Percentiles rank a stretch among this genome's conserved stretches.
Evolutionary conservation across 2,797 vertebrate genomes (phyloP).

Genomic region (Odontamblyopus rebecca): DNA sequence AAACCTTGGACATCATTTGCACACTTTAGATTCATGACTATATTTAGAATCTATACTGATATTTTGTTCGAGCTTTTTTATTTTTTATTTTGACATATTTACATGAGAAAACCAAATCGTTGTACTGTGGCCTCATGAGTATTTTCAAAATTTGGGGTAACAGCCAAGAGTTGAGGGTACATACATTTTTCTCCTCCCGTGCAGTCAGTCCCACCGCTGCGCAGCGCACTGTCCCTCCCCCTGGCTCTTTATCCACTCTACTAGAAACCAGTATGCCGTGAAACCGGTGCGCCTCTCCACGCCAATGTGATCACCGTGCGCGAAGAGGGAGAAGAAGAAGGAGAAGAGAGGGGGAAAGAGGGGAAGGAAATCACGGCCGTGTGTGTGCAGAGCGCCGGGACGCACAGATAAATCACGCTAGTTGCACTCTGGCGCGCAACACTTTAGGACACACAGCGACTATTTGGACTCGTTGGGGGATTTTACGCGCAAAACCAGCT

Average conservation of each 20-base stretch:
- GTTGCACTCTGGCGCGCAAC: constrained; percentile 25
- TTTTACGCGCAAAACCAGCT: not conserved
- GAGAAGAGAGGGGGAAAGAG: not conserved
- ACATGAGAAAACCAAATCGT: not conserved
- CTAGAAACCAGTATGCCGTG: constrained; percentile 77
- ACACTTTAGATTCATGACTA: not conserved
- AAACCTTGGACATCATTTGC: not conserved
- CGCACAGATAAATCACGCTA: constrained; percentile 51
- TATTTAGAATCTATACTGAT: too few species aligned
- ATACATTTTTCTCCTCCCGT: not conserved
- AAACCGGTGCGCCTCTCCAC: constrained; percentile 57
- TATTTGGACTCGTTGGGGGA: constrained; percentile 18
- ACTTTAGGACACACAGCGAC: constrained; percentile 24
- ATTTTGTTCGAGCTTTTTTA: not conserved
- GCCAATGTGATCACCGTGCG: constrained; percentile 50
- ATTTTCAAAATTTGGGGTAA: not conserved
- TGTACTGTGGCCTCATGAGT: not conserved
- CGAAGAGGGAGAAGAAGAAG: constrained; percentile 4
- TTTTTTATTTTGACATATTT: not conserved
- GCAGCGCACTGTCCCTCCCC: constrained; percentile 43
- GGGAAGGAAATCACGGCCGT: constrained; percentile 32
- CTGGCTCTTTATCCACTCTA: constrained; percentile 76
- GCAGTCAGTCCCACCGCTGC: constrained; percentile 23
- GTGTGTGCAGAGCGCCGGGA: constrained; percentile 32
- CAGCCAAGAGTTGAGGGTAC: not conserved